Conservation (phyloP, 1,140 invertebrate genomes). For the Araneus ventricosus region DNA sequence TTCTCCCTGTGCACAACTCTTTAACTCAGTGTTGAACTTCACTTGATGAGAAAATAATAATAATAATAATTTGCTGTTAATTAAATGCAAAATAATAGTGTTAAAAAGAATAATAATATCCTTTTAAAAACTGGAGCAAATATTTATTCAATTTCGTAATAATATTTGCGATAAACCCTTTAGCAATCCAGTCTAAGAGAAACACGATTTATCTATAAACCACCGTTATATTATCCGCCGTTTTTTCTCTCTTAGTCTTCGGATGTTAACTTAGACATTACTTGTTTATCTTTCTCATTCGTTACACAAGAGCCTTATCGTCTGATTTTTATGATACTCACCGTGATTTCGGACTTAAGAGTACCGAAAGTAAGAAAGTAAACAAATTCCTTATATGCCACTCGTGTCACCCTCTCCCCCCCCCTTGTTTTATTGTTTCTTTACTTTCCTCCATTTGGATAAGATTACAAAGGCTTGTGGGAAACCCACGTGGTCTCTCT, state of each 20-base stretch:
- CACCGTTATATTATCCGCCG: not conserved
- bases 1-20: too few relatives aligned
- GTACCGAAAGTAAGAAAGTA: constrained; percentile 27
- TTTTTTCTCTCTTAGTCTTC: not conserved
- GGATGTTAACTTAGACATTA: not conserved
- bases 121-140: too few relatives aligned
- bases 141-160: too few relatives aligned
- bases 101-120: too few relatives aligned
- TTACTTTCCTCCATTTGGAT: not conserved
- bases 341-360: constrained; percentile 4
- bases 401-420: not conserved
- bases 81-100: too few relatives aligned
- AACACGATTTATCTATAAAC: not conserved
- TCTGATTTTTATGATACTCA: not conserved
- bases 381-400: constrained; percentile 54
- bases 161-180: not conserved
- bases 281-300: constrained; percentile 1
- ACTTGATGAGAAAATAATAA: too few relatives aligned
- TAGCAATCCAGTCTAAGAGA: not conserved
- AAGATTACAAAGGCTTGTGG: not conserved
- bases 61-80: too few relatives aligned
- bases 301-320: constrained; percentile 49
- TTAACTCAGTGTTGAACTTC: too few relatives aligned
- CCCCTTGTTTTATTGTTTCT: not conserved
- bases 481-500: not conserved